Percentiles rank a stretch among this genome's conserved stretches.
These are phyloP conservation scores for Eristalinus sepulchralis DNA, from an alignment of 2,888 invertebrate genomes.

Conservation along the genomic window DNA sequence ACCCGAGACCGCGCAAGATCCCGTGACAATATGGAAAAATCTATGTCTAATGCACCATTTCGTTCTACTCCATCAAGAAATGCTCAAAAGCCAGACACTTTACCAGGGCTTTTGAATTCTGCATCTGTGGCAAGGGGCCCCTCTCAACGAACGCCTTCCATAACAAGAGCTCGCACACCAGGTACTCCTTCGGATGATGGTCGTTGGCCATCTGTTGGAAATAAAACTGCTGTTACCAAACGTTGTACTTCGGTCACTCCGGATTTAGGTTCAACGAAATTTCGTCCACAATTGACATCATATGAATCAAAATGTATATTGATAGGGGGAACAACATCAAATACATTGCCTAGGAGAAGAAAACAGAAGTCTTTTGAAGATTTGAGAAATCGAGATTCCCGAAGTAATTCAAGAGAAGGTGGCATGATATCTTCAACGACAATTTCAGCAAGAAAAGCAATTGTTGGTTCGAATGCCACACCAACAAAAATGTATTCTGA, in stretches of 20 bases:
- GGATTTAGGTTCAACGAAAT: constrained; percentile 76
- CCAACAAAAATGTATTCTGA: constrained; percentile 69
- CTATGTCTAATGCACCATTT: constrained; percentile 79
- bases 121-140: constrained; percentile 76
- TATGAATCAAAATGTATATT: constrained; percentile 79
- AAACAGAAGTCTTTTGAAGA: constrained; percentile 85
- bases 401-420: constrained; percentile 82
- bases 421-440: constrained; percentile 80
- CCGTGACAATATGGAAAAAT: constrained; percentile 83
- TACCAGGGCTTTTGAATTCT: constrained; percentile 82
- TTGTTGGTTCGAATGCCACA: constrained; percentile 71
- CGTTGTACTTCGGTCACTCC: constrained; percentile 78
- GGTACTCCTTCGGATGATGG: constrained; percentile 87
- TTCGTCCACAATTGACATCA: constrained; percentile 75
- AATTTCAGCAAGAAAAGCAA: constrained; percentile 75
- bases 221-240: constrained; percentile 72
- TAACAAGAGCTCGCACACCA: constrained; percentile 84
- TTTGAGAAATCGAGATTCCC: constrained; percentile 79
- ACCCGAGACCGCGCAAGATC: constrained; percentile 84
- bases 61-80: constrained; percentile 76
- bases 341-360: constrained; percentile 88
- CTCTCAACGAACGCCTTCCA: constrained; percentile 81
- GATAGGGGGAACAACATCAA: constrained; percentile 85
- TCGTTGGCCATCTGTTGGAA: constrained; percentile 84
- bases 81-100: constrained; percentile 78